Conservation (phyloP, 2,888 invertebrate species). For the Campaea margaritaria region DNA sequence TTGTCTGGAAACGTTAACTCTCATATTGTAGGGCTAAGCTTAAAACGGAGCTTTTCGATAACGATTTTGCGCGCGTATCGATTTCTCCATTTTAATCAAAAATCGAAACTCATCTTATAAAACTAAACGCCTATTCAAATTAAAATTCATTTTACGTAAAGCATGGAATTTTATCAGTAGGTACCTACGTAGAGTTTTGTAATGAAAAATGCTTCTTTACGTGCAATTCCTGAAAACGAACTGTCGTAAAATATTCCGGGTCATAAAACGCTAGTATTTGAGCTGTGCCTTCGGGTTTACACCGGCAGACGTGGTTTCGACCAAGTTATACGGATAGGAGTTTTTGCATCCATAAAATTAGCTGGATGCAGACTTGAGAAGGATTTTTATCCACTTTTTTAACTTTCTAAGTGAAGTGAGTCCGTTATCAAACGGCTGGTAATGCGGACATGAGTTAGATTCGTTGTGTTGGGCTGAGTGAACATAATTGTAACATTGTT, state of each 20-base stretch:
- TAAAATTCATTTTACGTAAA: no score
- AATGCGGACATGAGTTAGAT: no score
- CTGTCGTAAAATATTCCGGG: constrained; percentile 76
- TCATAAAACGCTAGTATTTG: constrained; percentile 73
- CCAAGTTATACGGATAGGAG: constrained; percentile 15
- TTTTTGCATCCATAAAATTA: constrained; percentile 24
- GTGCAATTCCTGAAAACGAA: constrained; percentile 72
- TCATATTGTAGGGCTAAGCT: background rate
- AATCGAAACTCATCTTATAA: background rate
- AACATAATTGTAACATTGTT: no score
- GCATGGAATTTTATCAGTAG: background rate
- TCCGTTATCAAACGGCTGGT: no score
- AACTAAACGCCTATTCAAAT: no score
- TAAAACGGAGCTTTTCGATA: no score
- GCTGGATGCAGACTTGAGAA: constrained; percentile 23
- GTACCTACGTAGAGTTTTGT: constrained; percentile 36
- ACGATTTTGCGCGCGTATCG: no score
- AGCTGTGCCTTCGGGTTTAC: constrained; percentile 75
- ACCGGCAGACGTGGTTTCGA: constrained; percentile 49
- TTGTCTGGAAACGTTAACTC: background rate
- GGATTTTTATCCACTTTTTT: background rate
- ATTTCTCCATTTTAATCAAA: background rate
- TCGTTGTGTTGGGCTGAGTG: no score
- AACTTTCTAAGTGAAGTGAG: background rate
- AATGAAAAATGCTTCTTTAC: constrained; percentile 74